Percentiles rank a stretch among this genome's conserved stretches.
These are phyloP conservation scores for Cephus spinipes DNA, from an alignment of 2,888 invertebrate genomes.

Conservation along the genomic window DNA sequence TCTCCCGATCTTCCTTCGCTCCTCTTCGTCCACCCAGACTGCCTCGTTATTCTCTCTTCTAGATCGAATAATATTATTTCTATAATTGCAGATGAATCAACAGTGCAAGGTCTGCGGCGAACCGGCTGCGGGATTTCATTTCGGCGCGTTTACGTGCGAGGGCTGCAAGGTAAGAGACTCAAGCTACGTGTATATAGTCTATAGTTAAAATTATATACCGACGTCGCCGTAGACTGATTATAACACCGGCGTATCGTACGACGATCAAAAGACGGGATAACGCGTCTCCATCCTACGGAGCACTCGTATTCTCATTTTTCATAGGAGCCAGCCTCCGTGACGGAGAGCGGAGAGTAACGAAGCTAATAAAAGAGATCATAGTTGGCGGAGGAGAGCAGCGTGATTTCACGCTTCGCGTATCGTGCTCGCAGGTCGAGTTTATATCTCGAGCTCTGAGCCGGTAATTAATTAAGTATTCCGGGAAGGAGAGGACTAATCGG, in stretches of 20 bases:
- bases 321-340: too few relatives aligned
- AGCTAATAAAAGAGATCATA: neutral
- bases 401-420: constrained; percentile 4
- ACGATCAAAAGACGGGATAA: neutral
- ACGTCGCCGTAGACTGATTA: neutral
- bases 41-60: constrained; percentile 18
- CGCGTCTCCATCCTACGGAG: neutral
- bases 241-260: neutral
- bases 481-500: constrained; percentile 22
- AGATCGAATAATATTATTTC: constrained; percentile 35
- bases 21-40: constrained; percentile 6
- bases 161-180: constrained; percentile 61
- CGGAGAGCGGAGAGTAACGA: neutral
- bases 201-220: neutral
- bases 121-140: constrained; percentile 64
- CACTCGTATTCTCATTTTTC: neutral
- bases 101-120: constrained; percentile 65
- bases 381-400: neutral
- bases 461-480: constrained; percentile 22
- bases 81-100: constrained; percentile 63
- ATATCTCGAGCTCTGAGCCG: constrained; percentile 13
- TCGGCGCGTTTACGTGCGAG: constrained; percentile 64
- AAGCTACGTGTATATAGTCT: neutral
- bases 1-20: constrained; percentile 2
- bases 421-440: neutral